Evolutionary conservation across 2,888 invertebrate genomes (phyloP).

Genomic region (Cybosia mesomella): DNA sequence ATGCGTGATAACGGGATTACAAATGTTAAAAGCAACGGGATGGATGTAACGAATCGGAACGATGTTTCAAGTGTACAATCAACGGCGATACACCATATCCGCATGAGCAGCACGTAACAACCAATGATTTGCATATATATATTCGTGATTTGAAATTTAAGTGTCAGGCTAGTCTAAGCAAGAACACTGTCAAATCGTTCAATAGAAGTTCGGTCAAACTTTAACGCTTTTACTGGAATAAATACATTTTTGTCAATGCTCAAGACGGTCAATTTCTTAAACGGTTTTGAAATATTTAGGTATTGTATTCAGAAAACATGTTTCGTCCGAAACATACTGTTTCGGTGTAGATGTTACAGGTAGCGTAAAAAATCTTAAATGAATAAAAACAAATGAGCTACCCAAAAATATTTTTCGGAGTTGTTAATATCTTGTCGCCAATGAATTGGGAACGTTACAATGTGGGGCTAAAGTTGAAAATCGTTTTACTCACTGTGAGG

Average conservation of each 20-base stretch:
- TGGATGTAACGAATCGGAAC: slow-evolving; percentile 50
- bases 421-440: slow-evolving; percentile 21
- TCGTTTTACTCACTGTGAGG: slow-evolving; percentile 54
- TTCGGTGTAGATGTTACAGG: neutral
- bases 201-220: slow-evolving; percentile 22
- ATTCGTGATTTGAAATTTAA: slow-evolving; percentile 69
- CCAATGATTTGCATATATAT: slow-evolving; percentile 66
- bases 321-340: neutral
- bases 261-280: neutral
- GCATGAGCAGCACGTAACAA: slow-evolving; percentile 68
- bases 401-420: slow-evolving; percentile 16
- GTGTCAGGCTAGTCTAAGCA: slow-evolving; percentile 43
- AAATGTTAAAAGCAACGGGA: slow-evolving; percentile 50
- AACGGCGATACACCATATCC: slow-evolving; percentile 51
- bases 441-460: slow-evolving; percentile 47
- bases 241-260: slow-evolving; percentile 13
- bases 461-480: slow-evolving; percentile 59
- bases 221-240: slow-evolving; percentile 11
- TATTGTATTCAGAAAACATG: neutral
- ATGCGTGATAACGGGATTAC: slow-evolving; percentile 42
- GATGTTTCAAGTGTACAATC: slow-evolving; percentile 49
- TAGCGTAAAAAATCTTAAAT: slow-evolving; percentile 7
- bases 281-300: neutral
- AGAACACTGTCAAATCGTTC: slow-evolving; percentile 8
- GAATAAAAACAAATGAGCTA: slow-evolving; percentile 12